Conservation (phyloP, 2,113 vertebrate species). For the Tragelaphus buxtoni region DNA sequence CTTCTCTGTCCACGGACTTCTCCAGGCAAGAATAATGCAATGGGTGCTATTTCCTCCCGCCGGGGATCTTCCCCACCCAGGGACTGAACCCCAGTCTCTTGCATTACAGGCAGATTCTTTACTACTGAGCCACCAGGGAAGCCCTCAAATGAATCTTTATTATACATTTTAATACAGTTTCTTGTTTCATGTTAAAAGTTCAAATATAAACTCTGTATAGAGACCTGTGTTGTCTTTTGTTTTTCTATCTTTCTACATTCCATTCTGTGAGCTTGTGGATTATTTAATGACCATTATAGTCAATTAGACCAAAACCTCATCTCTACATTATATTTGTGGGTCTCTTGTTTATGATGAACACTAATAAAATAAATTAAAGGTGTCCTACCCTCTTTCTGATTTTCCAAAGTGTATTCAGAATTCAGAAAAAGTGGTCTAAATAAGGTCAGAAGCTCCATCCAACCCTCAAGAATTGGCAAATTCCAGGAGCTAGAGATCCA, state of each 20-base stretch:
- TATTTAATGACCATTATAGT: neutral
- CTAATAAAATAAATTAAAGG: neutral
- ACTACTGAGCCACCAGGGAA: neutral
- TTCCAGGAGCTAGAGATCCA: neutral
- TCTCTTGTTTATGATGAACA: neutral
- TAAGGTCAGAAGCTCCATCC: conserved; percentile 12
- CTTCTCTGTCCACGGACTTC: neutral
- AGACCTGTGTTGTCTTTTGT: neutral
- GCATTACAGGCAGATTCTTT: neutral
- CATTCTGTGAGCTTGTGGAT: neutral
- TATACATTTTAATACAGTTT: neutral
- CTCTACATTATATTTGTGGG: neutral
- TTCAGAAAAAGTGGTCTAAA: conserved; percentile 37
- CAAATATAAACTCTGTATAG: neutral
- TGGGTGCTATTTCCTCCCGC: neutral
- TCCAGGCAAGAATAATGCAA: neutral
- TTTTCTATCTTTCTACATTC: neutral
- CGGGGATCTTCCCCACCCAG: neutral
- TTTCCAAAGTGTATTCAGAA: conserved; percentile 31
- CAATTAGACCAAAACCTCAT: neutral
- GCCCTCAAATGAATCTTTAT: neutral
- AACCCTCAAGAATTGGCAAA: conserved; percentile 35
- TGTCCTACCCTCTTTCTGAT: neutral
- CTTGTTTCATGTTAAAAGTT: neutral
- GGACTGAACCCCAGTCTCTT: neutral